Conservation (phyloP, 2,888 invertebrate genomes). For the Xanthorhoe designata region DNA sequence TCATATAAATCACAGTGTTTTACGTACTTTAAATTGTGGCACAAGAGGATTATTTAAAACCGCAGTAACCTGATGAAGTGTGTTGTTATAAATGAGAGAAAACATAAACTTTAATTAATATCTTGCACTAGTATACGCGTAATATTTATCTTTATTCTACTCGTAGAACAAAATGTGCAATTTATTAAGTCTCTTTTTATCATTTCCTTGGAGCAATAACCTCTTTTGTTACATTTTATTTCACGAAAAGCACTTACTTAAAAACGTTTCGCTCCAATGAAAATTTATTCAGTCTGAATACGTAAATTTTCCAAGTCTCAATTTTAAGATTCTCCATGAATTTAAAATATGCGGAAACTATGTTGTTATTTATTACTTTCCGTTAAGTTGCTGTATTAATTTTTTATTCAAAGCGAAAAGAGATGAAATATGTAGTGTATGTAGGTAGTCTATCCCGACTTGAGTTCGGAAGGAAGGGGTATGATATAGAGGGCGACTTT, state of each 20-base stretch:
- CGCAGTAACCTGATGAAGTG: slow-evolving; percentile 6
- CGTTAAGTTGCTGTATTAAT: slow-evolving; percentile 55
- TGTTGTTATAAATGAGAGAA: slow-evolving; percentile 1
- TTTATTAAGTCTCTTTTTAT: neutral
- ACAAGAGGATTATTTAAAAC: slow-evolving; percentile 20
- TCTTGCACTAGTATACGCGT: neutral
- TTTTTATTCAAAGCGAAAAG: slow-evolving; percentile 61
- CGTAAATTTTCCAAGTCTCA: slow-evolving; percentile 51
- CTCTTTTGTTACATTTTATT: slow-evolving; percentile 24
- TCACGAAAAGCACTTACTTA: slow-evolving; percentile 30
- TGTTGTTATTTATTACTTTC: slow-evolving; percentile 67
- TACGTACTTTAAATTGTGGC: slow-evolving; percentile 14
- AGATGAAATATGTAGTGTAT: slow-evolving; percentile 58
- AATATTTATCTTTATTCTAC: neutral
- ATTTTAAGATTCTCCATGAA: slow-evolving; percentile 53
- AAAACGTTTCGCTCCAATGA: slow-evolving; percentile 38
- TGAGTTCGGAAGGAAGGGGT: slow-evolving; percentile 59
- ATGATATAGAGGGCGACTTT: slow-evolving; percentile 67
- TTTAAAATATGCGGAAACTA: slow-evolving; percentile 62
- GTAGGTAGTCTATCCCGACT: slow-evolving; percentile 49
- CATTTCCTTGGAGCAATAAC: neutral
- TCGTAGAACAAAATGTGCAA: neutral
- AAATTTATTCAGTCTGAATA: slow-evolving; percentile 55
- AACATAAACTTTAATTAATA: neutral
- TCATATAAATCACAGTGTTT: slow-evolving; percentile 28